These are phyloP conservation scores for Oxyura jamaicensis DNA, from an alignment of 2,113 vertebrate species.

Conservation along the genomic window DNA sequence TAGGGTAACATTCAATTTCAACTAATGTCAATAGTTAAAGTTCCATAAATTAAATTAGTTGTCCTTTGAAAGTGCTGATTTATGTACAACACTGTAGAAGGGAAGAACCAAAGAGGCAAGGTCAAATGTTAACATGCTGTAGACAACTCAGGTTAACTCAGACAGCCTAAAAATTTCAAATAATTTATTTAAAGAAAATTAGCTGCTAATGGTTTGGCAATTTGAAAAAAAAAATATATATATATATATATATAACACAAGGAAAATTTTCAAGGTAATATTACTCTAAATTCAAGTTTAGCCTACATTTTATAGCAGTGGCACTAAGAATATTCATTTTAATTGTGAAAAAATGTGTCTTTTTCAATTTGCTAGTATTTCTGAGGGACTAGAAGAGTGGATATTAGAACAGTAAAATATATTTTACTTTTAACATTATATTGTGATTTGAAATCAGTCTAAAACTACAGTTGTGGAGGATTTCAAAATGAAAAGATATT, in stretches of 20 bases:
- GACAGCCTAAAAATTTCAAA: not conserved
- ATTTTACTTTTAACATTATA: not conserved
- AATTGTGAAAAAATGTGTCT: not conserved
- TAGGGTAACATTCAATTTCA: not conserved
- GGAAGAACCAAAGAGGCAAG: not conserved
- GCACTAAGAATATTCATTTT: not conserved
- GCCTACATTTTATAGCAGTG: not conserved
- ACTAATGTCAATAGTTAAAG: not conserved
- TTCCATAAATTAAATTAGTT: not conserved
- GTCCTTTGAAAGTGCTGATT: not conserved
- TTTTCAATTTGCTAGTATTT: not conserved
- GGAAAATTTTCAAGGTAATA: not conserved
- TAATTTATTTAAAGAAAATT: not conserved
- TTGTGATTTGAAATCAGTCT: not conserved
- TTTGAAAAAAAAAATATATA: not conserved
- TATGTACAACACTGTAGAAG: not conserved
- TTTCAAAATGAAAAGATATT: not conserved
- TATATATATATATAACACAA: not conserved
- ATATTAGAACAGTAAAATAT: not conserved
- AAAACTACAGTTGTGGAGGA: not conserved
- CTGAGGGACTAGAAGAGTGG: not conserved
- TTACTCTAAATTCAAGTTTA: not conserved
- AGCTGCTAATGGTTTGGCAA: not conserved
- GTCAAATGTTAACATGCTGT: not conserved
- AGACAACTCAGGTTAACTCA: fast-evolving